phyloP scores from a whole-genome alignment of 1,140 invertebrate species.

The Drosophila tsacasi region DNA sequence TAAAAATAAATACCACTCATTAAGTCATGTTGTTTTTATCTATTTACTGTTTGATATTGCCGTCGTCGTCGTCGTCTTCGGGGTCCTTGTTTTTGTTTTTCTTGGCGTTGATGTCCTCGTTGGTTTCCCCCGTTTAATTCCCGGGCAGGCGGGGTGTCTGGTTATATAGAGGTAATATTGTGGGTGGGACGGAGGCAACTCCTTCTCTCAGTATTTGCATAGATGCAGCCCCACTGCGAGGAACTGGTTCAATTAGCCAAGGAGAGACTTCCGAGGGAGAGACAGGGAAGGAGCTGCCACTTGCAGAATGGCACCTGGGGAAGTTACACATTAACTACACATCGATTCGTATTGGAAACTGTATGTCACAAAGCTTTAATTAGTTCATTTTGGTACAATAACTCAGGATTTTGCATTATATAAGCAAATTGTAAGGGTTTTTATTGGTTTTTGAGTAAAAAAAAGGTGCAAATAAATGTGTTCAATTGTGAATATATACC shows the following conservation, averaged over 20 bases:
- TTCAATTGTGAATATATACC: background rate
- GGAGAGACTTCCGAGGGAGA: background rate
- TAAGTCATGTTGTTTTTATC: slow-evolving; percentile 83
- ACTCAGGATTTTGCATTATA: background rate
- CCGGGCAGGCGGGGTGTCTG: background rate
- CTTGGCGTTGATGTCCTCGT: slow-evolving; percentile 19
- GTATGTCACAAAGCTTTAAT: background rate
- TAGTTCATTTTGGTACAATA: background rate
- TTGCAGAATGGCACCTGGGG: background rate
- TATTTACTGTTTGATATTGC: slow-evolving; percentile 76
- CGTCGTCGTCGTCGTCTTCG: slow-evolving; percentile 11
- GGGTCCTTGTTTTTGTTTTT: slow-evolving; percentile 27
- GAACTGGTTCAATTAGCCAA: slow-evolving; percentile 40
- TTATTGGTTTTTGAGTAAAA: background rate
- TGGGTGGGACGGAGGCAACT: slow-evolving; percentile 1
- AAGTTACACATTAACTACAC: background rate
- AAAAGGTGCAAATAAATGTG: background rate
- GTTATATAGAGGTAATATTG: slow-evolving; percentile 1
- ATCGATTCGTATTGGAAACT: slow-evolving; percentile 1
- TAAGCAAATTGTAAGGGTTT: background rate
- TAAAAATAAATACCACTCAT: slow-evolving; percentile 84
- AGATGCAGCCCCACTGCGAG: slow-evolving; percentile 16
- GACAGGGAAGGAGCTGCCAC: background rate
- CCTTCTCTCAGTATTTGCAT: slow-evolving; percentile 20
- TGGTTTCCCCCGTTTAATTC: slow-evolving; percentile 1